These are phyloP conservation scores for Lasioglossum calceatum DNA, from an alignment of 2,888 invertebrate species.

Conservation along the genomic window DNA sequence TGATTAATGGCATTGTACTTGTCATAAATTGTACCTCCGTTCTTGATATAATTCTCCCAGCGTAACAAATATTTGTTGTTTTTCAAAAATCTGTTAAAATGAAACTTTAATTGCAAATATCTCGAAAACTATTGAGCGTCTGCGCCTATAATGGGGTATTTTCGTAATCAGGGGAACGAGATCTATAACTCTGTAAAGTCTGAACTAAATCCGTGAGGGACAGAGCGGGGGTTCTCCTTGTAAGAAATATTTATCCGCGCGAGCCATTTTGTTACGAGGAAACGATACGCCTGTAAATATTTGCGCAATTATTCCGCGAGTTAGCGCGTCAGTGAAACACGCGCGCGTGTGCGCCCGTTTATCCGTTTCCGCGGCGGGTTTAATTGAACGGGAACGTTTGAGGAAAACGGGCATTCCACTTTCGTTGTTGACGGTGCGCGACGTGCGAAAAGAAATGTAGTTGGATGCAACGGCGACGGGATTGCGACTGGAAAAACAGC, in stretches of 20 bases:
- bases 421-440: background rate
- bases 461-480: background rate
- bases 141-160: too few species aligned
- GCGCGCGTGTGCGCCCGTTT: background rate
- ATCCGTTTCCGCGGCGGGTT: background rate
- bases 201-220: too few species aligned
- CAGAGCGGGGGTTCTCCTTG: too few species aligned
- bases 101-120: too few species aligned
- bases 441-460: background rate
- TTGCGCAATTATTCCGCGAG: background rate
- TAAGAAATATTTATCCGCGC: background rate
- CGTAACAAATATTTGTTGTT: too few species aligned
- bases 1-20: too few species aligned
- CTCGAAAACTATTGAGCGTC: too few species aligned
- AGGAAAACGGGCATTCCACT: background rate
- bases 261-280: background rate
- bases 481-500: background rate
- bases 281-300: background rate
- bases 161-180: too few species aligned
- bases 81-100: too few species aligned
- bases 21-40: too few species aligned
- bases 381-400: background rate
- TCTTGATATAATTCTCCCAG: too few species aligned
- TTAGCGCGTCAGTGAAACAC: background rate
- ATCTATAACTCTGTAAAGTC: too few species aligned